Evolutionary conservation across 30 jellyfish, hydroid and myxozoan species (phyloP).

Genomic region (Morbakka virulenta): DNA sequence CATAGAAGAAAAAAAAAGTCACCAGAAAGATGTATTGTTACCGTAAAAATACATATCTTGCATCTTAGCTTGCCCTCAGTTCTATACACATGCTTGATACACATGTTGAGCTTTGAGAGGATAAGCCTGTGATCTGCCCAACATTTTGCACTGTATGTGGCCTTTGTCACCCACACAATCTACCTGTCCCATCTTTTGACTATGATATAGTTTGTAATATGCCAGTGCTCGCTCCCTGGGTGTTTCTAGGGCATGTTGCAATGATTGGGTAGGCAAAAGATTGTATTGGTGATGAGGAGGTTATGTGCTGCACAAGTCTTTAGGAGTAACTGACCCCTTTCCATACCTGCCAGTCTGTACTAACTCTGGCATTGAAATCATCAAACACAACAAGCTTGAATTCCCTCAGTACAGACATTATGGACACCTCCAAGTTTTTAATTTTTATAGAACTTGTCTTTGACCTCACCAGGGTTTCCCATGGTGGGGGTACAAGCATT

Average conservation of each 20-base stretch:
- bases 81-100: neutral
- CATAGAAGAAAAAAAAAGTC: too few species aligned
- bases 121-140: slow-evolving; percentile 15
- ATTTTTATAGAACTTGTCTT: slow-evolving; percentile 18
- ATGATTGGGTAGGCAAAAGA: slow-evolving; percentile 17
- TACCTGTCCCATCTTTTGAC: neutral
- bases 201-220: slow-evolving; percentile 15
- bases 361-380: too few species aligned
- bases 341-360: too few species aligned
- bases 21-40: too few species aligned
- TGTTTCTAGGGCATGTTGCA: slow-evolving; percentile 31
- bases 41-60: too few species aligned
- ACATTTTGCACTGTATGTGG: slow-evolving; percentile 15
- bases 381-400: slow-evolving; percentile 1
- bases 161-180: neutral
- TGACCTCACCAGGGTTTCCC: slow-evolving; percentile 17
- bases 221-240: slow-evolving; percentile 54
- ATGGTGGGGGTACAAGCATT: slow-evolving; percentile 40
- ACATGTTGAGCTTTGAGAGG: neutral
- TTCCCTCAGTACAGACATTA: neutral
- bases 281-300: slow-evolving; percentile 24
- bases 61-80: slow-evolving; percentile 7
- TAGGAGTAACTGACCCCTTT: slow-evolving; percentile 21
- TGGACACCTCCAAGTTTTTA: neutral
- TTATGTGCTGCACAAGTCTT: slow-evolving; percentile 15